These are phyloP conservation scores for Anarsia innoxiella DNA, from an alignment of 2,888 invertebrate genomes.

Conservation along the genomic window DNA sequence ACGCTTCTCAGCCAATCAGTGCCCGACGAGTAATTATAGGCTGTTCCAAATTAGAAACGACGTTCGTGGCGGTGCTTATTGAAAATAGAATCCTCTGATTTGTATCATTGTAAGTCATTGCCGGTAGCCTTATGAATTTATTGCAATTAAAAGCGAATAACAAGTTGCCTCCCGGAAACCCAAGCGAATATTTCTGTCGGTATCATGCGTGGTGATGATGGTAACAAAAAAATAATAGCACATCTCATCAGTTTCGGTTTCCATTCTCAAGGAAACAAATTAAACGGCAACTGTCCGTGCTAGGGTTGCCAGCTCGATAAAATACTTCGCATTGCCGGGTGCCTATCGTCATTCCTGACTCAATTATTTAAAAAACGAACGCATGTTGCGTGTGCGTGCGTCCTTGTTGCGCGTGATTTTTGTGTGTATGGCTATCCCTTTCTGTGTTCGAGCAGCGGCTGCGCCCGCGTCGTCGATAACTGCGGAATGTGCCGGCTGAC, in stretches of 20 bases:
- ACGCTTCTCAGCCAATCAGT: conserved; percentile 46
- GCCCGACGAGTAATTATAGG: conserved; percentile 60
- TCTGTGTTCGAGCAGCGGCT: conserved; percentile 37
- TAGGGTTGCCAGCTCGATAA: conserved; percentile 64
- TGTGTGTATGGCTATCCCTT: conserved; percentile 37
- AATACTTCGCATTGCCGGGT: conserved; percentile 61
- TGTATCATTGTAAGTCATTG: conserved; percentile 38
- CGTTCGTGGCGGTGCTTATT: conserved; percentile 54
- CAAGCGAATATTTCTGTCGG: conserved; percentile 6
- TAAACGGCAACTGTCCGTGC: conserved; percentile 57
- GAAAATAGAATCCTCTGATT: conserved; percentile 62
- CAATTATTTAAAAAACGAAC: conserved; percentile 72
- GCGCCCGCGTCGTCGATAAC: conserved; percentile 65
- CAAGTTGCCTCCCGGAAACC: no score
- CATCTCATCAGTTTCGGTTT: conserved; percentile 36
- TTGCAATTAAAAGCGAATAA: conserved; percentile 21
- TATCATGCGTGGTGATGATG: conserved; percentile 8
- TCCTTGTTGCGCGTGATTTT: conserved; percentile 51
- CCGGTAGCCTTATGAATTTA: conserved; percentile 36
- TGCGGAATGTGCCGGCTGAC: conserved; percentile 70
- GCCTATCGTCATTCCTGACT: conserved; percentile 69
- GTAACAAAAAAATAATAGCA: conserved; percentile 23
- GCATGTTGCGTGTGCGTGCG: conserved; percentile 41
- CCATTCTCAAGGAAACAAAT: conserved; percentile 52
- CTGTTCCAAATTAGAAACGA: conserved; percentile 65